Base-by-base conservation (phyloP, 2,113 vertebrate species). In the Hydrochoerus hydrochaeris region DNA sequence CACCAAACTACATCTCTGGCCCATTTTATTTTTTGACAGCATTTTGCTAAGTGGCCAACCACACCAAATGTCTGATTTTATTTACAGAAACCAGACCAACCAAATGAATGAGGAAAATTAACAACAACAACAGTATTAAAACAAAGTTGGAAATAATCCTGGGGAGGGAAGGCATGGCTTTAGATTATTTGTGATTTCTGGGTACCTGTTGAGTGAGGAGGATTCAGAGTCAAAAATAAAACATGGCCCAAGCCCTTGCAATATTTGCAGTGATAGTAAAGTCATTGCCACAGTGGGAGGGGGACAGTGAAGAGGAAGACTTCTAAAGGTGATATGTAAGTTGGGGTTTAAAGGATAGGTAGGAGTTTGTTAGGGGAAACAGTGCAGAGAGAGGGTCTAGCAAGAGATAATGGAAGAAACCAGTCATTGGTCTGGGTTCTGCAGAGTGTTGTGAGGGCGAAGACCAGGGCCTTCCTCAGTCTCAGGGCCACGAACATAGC, bases 321-420 rank as follows among this genome's bases (percentile, higher is more conserved):
- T 65, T 84, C 46, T 73, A 89, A 73, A 65, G 54, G 85, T 69
- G 54, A 41, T 78, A 26, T 30, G 73, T 77, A 11, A 38, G 22
- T 17, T 96, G 89, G 75, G 38, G 58, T 90, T 91, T 87, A 54
- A 87, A 63, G 82, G 81, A 38, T 89, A 49, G 46, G 3, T 83
- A 92, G 44, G 65, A 83, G 85, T 97, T 86, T 67, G 46, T 88
- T 46, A 54, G 12, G n/a, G 32, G 7, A 7, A 71, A 57, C 28
- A 69, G 8, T 30, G 10, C 5, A 80, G 46, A 65, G 20, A 60
- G 82, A 88, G n/a, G 24, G 41, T 75, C 28, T 67, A 81, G 30
- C 62, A 58, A 80, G 62, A 69, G 16, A 28, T 67, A 60, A 30
- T 4, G 26, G 17, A 85, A 22, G 60, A 32, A 65, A 60, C 24